A percentile compares a stretch with the other conserved stretches of the same genome.
phyloP scores from a whole-genome alignment of 2,113 vertebrate genomes.

The Oxyura jamaicensis region DNA sequence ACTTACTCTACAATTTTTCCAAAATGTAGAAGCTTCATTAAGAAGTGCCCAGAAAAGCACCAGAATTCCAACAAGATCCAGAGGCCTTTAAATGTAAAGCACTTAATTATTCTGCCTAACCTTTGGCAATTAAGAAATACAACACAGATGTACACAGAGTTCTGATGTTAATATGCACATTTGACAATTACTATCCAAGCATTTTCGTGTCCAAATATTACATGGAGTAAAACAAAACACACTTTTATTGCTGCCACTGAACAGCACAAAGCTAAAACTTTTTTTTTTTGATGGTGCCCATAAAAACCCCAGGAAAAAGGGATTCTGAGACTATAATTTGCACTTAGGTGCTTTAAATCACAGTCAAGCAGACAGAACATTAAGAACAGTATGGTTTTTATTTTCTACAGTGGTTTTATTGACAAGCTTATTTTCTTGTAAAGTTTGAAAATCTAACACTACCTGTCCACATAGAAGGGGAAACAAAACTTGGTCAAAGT shows the following conservation, averaged over 20 bases:
- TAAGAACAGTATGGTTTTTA: constrained; percentile 75
- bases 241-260: constrained; percentile 7
- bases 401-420: constrained; percentile 79
- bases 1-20: not conserved
- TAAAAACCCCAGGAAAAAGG: constrained; percentile 77
- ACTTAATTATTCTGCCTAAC: not conserved
- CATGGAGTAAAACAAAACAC: not conserved
- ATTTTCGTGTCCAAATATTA: not conserved
- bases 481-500: constrained; percentile 97
- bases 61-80: not conserved
- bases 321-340: constrained; percentile 70
- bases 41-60: not conserved
- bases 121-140: not conserved
- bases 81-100: not conserved
- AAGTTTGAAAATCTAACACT: constrained; percentile 79
- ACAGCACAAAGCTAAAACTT: constrained; percentile 69
- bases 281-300: constrained; percentile 66
- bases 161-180: not conserved
- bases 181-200: constrained; percentile 14
- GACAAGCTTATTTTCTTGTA: constrained; percentile 76
- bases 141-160: not conserved
- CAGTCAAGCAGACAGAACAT: constrained; percentile 83
- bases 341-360: constrained; percentile 83
- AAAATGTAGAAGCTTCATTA: not conserved
- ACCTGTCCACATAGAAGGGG: constrained; percentile 97